Conservation (phyloP, 2,113 vertebrate species). For the Callipepla squamata region DNA sequence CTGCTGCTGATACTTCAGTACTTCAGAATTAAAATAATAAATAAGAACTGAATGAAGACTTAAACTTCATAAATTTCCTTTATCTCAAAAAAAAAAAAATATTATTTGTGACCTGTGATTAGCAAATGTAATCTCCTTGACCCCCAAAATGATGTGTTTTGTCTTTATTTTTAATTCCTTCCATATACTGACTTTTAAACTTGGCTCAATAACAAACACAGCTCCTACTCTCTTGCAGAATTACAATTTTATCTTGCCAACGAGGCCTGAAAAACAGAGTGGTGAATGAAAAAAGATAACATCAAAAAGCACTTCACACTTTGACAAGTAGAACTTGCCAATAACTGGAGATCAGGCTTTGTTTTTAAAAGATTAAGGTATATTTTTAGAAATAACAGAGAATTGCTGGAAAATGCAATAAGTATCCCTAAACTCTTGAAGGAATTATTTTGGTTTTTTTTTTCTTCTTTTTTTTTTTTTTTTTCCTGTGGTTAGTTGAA, state of each 20-base stretch:
- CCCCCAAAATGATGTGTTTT: not conserved
- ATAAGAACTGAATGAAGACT: not conserved
- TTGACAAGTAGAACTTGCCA: not conserved
- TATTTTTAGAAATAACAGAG: not conserved
- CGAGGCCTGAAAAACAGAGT: not conserved
- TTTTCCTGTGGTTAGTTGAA: not conserved
- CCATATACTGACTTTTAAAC: not conserved
- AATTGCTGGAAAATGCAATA: not conserved
- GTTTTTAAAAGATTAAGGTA: constrained; percentile 10
- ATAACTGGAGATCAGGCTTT: not conserved
- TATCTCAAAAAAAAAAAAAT: not conserved
- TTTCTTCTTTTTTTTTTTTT: not conserved
- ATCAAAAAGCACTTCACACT: constrained; percentile 2
- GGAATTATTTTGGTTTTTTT: not conserved
- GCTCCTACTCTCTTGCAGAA: not conserved
- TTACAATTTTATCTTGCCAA: not conserved
- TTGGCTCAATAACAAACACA: not conserved
- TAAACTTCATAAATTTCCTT: constrained; percentile 16
- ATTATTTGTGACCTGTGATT: not conserved
- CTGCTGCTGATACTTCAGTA: not conserved
- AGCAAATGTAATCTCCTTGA: not conserved
- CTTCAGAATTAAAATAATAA: not conserved
- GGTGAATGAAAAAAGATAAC: not conserved
- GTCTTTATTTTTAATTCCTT: not conserved
- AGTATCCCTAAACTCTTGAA: not conserved